Percentiles rank a stretch among this genome's conserved stretches.
Conservation (phyloP, 2,888 invertebrate genomes). For the Andricus curvator region DNA sequence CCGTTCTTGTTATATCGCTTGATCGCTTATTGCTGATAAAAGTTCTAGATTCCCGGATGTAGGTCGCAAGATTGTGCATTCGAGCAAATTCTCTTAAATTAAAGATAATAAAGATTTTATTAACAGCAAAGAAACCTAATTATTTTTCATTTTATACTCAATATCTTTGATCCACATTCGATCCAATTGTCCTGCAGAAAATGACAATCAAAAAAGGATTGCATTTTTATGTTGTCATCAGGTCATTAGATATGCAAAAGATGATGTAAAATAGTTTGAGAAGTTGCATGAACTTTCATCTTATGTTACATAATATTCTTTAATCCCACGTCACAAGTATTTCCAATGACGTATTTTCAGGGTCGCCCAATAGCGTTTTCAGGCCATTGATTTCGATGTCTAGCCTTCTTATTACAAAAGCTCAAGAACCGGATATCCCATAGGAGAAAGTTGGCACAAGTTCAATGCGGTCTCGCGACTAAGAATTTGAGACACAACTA, state of each 20-base stretch:
- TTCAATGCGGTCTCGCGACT: background rate
- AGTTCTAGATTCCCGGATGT: background rate
- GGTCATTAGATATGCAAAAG: background rate
- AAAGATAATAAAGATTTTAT: background rate
- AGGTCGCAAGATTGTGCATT: background rate
- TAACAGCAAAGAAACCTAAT: background rate
- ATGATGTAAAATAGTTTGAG: background rate
- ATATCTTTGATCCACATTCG: no score
- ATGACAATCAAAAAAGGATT: no score
- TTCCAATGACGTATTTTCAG: background rate
- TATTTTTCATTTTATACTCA: no score
- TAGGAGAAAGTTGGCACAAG: slow-evolving; percentile 31
- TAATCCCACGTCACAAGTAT: background rate
- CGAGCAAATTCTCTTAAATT: background rate
- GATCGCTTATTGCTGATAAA: background rate
- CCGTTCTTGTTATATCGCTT: background rate
- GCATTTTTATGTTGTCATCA: no score
- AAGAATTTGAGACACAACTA: background rate
- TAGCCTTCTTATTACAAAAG: background rate
- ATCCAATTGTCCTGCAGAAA: no score
- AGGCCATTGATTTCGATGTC: background rate
- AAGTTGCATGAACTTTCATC: background rate
- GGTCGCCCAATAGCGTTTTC: background rate
- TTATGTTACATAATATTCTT: background rate
- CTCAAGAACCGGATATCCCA: slow-evolving; percentile 19